Conservation (phyloP, 1,140 invertebrate genomes). For the Argopecten irradians region DNA sequence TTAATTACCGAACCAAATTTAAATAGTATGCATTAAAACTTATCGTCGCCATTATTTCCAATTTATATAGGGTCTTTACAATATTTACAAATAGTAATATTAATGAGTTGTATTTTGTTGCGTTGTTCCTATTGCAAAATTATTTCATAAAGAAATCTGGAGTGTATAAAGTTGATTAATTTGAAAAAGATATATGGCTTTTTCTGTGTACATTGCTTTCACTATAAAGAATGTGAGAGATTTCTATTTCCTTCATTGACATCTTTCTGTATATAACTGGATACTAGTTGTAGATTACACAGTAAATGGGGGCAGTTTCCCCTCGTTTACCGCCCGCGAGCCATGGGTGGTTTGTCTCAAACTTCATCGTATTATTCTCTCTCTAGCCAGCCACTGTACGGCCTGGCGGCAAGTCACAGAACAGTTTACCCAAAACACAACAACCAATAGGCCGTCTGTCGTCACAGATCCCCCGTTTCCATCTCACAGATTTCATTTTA, state of each 20-base stretch:
- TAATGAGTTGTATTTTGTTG: not conserved
- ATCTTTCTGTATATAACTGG: constrained; percentile 22
- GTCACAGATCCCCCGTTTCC: constrained; percentile 13
- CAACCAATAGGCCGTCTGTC: not conserved
- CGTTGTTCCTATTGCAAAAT: not conserved
- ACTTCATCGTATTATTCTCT: constrained; percentile 22
- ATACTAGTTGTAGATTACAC: constrained; percentile 18
- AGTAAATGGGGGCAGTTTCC: constrained; percentile 8
- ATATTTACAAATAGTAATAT: not conserved
- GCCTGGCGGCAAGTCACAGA: constrained; percentile 13
- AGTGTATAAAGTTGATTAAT: not conserved
- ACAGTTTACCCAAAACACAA: constrained; percentile 21
- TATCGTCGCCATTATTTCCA: not conserved
- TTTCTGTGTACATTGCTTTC: not conserved
- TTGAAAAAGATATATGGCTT: not conserved
- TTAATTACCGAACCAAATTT: no score
- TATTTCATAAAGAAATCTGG: not conserved
- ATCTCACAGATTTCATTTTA: constrained; percentile 17
- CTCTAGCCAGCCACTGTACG: not conserved
- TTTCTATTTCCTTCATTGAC: not conserved
- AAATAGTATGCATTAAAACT: not conserved
- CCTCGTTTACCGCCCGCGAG: constrained; percentile 13
- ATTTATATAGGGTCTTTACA: not conserved
- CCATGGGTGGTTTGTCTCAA: constrained; percentile 15
- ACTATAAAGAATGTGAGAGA: not conserved